A percentile compares a stretch with the other conserved stretches of the same genome.
Conservation (phyloP, 2,888 invertebrate species). For the Deilephila elpenor region DNA sequence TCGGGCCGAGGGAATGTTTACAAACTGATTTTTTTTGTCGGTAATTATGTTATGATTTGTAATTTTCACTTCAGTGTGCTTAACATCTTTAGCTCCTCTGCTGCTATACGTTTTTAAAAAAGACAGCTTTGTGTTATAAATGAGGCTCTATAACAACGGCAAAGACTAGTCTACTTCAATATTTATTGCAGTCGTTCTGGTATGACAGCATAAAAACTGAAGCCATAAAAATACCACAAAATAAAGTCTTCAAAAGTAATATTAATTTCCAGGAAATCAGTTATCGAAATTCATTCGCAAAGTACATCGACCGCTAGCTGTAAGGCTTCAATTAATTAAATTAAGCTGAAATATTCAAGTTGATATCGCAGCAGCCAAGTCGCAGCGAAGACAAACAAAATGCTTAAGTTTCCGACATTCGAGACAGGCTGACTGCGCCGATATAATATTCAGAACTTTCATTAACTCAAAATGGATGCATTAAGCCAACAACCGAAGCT, state of each 20-base stretch:
- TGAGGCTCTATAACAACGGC: too few species aligned
- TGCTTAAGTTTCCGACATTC: constrained; percentile 32
- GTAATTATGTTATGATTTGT: background rate
- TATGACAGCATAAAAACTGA: background rate
- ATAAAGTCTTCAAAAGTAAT: background rate
- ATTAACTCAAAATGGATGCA: constrained; percentile 28
- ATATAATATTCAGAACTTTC: constrained; percentile 44
- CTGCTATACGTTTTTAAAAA: too few species aligned
- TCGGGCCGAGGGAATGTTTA: background rate
- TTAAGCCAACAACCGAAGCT: background rate
- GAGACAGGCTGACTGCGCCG: constrained; percentile 36
- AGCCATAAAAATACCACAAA: too few species aligned
- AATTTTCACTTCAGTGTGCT: background rate
- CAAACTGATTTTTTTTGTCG: background rate
- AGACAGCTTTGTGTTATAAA: too few species aligned
- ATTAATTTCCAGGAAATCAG: background rate
- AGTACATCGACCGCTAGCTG: background rate
- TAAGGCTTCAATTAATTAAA: constrained; percentile 13
- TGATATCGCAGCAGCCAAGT: background rate
- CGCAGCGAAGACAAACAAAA: constrained; percentile 10
- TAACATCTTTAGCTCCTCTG: background rate
- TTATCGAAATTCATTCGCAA: background rate
- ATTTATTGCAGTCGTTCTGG: background rate
- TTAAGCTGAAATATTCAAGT: background rate
- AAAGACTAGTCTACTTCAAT: too few species aligned